Percentiles rank a stretch among this genome's conserved stretches.
These are phyloP conservation scores for Dendrolimus punctatus DNA, from an alignment of 1,140 invertebrate species.

Conservation along the genomic window DNA sequence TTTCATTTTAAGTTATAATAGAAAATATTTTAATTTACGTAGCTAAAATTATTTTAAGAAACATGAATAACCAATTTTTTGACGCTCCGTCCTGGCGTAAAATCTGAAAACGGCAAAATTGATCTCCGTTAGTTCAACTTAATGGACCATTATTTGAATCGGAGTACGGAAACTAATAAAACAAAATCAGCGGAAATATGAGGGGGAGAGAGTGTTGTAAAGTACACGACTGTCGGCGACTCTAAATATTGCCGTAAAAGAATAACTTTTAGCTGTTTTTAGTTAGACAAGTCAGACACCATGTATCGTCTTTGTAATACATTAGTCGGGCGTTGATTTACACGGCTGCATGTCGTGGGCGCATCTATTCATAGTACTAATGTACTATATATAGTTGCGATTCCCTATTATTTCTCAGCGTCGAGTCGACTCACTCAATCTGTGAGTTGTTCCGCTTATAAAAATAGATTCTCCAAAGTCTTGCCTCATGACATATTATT, in stretches of 20 bases:
- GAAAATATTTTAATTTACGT: too few relatives aligned
- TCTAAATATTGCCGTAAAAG: slow-evolving; percentile 1
- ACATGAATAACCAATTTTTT: too few relatives aligned
- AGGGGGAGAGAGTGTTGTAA: too few relatives aligned
- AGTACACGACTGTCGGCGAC: too few relatives aligned
- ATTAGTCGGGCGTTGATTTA: slow-evolving; percentile 65
- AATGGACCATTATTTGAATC: too few relatives aligned
- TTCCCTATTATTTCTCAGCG: slow-evolving; percentile 58
- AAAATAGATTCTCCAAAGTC: slow-evolving; percentile 15
- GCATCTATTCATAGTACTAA: slow-evolving; percentile 66
- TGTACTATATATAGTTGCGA: slow-evolving; percentile 64
- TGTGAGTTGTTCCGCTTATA: slow-evolving; percentile 43
- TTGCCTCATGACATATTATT: slow-evolving; percentile 1
- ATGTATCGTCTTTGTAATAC: slow-evolving; percentile 55
- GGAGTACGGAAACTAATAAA: too few relatives aligned
- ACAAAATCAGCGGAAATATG: too few relatives aligned
- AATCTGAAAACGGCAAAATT: too few relatives aligned
- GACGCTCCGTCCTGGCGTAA: too few relatives aligned
- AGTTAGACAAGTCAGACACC: slow-evolving; percentile 22
- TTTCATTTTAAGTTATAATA: too few relatives aligned
- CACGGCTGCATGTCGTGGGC: slow-evolving; percentile 51
- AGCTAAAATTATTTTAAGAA: too few relatives aligned
- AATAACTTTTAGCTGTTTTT: slow-evolving; percentile 25
- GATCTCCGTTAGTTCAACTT: too few relatives aligned
- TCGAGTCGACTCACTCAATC: slow-evolving; percentile 37